Percentiles rank a stretch among this genome's conserved stretches.
These are phyloP conservation scores for crab-eating macaque (Macaca fascicularis) DNA, from an alignment of 2,113 vertebrate species.

Conservation along the genomic window DNA sequence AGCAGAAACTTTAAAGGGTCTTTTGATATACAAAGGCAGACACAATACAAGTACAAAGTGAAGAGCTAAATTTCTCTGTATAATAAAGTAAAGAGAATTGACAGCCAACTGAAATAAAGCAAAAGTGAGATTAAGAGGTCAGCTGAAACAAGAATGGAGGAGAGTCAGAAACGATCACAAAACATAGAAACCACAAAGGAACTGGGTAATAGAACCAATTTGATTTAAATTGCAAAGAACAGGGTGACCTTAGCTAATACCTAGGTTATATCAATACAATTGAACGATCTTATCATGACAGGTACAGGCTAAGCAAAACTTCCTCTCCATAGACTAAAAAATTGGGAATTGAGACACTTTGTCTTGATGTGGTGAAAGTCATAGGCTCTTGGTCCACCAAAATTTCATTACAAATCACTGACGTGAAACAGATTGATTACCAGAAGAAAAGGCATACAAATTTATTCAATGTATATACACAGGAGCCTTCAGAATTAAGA, in stretches of 20 bases:
- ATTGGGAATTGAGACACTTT: background rate
- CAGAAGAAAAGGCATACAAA: too few relatives aligned
- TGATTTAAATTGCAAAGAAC: background rate
- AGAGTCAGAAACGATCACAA: background rate
- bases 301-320: background rate
- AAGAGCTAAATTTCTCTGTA: background rate
- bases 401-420: too few relatives aligned
- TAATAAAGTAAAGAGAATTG: conserved; percentile 20
- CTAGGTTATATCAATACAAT: background rate
- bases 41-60: background rate
- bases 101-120: background rate
- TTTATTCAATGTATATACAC: too few relatives aligned
- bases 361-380: background rate
- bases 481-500: too few relatives aligned
- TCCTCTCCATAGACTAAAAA: background rate
- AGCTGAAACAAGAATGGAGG: background rate
- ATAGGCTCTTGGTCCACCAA: too few relatives aligned
- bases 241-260: background rate
- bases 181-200: background rate
- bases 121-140: background rate
- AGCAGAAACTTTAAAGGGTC: conserved; percentile 53
- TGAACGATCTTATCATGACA: background rate
- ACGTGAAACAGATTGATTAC: too few relatives aligned
- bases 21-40: conserved; percentile 61
- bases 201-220: background rate